Conservation (phyloP, 2,113 vertebrate species). For the Aegithalos caudatus region DNA sequence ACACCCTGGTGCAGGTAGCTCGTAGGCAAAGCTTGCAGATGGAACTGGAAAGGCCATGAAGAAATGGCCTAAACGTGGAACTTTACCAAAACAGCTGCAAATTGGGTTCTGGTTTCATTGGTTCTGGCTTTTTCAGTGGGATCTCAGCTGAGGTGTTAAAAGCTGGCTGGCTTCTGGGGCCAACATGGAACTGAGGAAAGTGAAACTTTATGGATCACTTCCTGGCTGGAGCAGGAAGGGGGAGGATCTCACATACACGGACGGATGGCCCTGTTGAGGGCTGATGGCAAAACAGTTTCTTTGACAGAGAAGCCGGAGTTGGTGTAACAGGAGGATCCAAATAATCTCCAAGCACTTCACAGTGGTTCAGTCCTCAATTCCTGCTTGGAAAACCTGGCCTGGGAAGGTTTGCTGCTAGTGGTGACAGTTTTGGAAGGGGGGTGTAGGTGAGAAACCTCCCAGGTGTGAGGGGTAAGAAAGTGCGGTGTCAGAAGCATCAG, state of each 20-base stretch:
- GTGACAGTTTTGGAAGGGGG: neutral
- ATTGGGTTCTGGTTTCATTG: neutral
- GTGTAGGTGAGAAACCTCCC: neutral
- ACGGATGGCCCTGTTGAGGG: accelerated
- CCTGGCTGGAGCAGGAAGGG: neutral
- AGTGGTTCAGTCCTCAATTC: neutral
- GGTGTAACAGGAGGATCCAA: neutral
- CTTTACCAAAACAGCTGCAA: neutral
- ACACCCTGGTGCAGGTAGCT: neutral
- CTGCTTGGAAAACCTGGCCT: neutral
- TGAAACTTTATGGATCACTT: neutral
- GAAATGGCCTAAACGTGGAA: neutral
- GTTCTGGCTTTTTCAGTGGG: neutral
- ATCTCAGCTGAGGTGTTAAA: neutral
- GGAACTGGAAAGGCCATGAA: neutral
- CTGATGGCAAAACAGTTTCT: neutral
- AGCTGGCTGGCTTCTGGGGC: neutral
- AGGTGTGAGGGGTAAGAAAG: neutral
- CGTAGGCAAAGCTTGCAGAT: neutral
- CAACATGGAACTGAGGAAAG: neutral
- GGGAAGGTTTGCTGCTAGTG: neutral
- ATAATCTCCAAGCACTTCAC: neutral
- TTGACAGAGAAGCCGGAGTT: neutral
- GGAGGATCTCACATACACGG: neutral
- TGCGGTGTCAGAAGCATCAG: neutral